Evolutionary conservation across 2,797 vertebrate genomes (phyloP), one percentile per base, ranked within the genome.

Genomic region (Pampus argenteus): DNA sequence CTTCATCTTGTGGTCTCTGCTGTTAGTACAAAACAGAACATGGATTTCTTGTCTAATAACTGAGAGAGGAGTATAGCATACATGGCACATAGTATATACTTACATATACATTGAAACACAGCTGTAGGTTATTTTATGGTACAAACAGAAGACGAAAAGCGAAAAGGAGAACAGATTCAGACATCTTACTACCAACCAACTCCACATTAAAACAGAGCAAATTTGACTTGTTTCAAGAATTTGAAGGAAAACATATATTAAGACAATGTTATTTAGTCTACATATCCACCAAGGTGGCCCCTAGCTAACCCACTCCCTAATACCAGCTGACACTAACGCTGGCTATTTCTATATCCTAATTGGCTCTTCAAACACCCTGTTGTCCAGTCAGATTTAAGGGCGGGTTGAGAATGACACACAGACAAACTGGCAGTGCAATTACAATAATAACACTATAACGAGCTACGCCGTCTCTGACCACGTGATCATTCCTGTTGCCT

Each of bases 351-450:
- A 34, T 40, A 51, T 67, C 64, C 82, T 91, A 91, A 92, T 89
- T 87, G 85, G 76, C 56, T 84, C 56, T 71, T 87, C 77, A 89
- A 92, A 91, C 82, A 87, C 81, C 83, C 60, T 88, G 87, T 87
- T 93, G 93, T 94, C 93, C 84, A 72, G 73, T 81, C 73, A 91
- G 76, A 93, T 93, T 92, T 88, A 86, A 72, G 69, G 38, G 72
- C 66, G 57, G 79, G 72, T 66, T 50, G 58, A 45, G 44, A 75
- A 71, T 91, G 90, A 93, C 80, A 78, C 85, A 88, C 82, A 93
- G 89, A 86, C 81, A 91, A 91, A 87, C 86, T 94, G 92, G 89
- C 92, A 93, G 91, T 42, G n/a, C 75, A 91, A 93, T 93, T 94
- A 90, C 88, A 83, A 85, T 93, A 94, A 93, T 93, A 91, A 90